Evolutionary conservation across 1,140 invertebrate genomes (phyloP).

Genomic region (Lepidurus apus): DNA sequence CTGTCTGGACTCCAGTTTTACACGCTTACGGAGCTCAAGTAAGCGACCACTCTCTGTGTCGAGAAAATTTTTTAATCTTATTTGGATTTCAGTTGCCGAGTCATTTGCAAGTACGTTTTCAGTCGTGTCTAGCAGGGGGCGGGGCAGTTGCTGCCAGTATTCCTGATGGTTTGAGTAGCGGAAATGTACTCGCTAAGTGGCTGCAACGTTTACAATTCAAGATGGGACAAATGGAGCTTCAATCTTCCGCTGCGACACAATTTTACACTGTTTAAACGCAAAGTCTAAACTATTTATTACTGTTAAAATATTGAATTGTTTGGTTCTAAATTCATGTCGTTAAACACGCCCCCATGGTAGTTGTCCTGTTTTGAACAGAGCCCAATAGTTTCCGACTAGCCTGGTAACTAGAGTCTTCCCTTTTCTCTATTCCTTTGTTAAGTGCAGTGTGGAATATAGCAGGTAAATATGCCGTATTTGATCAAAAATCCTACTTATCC

Average conservation of each 20-base stretch:
- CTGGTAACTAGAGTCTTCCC: background rate
- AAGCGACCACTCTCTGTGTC: slow-evolving; percentile 39
- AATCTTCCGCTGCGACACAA: slow-evolving; percentile 84
- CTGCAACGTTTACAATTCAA: slow-evolving; percentile 92
- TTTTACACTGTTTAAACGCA: slow-evolving; percentile 68
- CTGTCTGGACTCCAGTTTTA: slow-evolving; percentile 84
- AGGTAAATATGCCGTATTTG: background rate
- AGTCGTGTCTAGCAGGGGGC: slow-evolving; percentile 63
- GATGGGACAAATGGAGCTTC: slow-evolving; percentile 95
- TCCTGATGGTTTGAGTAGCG: slow-evolving; percentile 34
- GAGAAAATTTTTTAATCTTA: background rate
- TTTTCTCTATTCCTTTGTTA: slow-evolving; percentile 6
- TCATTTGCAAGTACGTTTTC: slow-evolving; percentile 81
- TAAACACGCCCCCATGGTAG: background rate
- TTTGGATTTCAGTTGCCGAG: slow-evolving; percentile 66
- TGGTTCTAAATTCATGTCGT: background rate
- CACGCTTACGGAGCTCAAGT: slow-evolving; percentile 80
- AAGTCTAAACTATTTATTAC: slow-evolving; percentile 72
- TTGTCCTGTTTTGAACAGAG: background rate
- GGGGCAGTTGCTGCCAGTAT: slow-evolving; percentile 29
- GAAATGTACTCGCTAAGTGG: slow-evolving; percentile 52
- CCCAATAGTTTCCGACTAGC: background rate
- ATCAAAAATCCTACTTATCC: background rate
- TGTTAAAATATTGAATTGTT: background rate
- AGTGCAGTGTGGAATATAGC: slow-evolving; percentile 9